Evolutionary conservation across 2,888 invertebrate species (phyloP), one percentile per base, ranked within the genome.

Genomic region (Brassicogethes aeneus): DNA sequence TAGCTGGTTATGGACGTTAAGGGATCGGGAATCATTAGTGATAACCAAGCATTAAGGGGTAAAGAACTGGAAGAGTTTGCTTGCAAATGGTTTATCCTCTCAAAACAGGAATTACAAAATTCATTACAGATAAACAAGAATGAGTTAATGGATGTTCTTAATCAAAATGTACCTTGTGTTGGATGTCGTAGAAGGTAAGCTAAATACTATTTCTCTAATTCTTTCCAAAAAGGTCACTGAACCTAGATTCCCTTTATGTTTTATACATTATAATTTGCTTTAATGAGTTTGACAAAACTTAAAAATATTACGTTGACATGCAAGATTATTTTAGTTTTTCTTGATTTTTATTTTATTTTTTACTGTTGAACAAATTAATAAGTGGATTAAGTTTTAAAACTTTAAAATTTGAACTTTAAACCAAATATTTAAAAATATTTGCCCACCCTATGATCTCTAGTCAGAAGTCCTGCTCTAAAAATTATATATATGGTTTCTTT

Each of bases 1-100:
- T 68, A 94, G 93, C 87, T 94, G 87, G 81, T 93, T 53, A 88
- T 93, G 84, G 92, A 93, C 72, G 78, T 93, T 61, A 87, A 82
- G 66, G 82, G 82, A 60, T 82, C 87, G 68, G 89, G 88, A 56
- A 74, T 89, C 46, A 82, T 88, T 54, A 87, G 85, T 70, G 88
- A 90, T 68, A 82, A 82, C 67, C 82, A 87, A 40, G 77, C 76
- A 52, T 80, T 87, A 48, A 80, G 83, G 62, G 85, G 85, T 36
- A 85, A 85, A 57, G 89, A 89, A 60, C 72, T 89, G 46, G 91
- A 91, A 51, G 85, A 87, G 55, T 93, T 93, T 70, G 76, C 80
- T 54, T 80, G 82, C 52, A 90, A 91, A 74, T 85, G 85, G 63
- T 77, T 78, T 61, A 76, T 84, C 56, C 74, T 94, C 39, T 79